phyloP scores from a whole-genome alignment of 2,888 invertebrate genomes.

The Rhingia rostrata region DNA sequence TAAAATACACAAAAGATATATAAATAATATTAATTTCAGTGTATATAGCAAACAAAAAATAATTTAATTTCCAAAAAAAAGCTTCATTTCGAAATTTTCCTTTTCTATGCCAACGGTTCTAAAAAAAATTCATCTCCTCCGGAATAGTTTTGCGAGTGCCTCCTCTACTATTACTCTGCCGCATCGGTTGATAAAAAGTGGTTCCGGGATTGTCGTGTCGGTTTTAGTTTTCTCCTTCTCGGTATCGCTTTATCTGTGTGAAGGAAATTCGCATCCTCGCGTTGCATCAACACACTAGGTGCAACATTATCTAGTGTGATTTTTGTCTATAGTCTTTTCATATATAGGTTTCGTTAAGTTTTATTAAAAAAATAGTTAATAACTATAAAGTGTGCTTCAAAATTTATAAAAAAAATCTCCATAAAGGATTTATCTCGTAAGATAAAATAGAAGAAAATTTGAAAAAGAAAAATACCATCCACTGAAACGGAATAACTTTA shows the following conservation, averaged over 20 bases:
- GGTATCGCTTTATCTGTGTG: no score
- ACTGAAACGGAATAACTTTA: conserved; percentile 62
- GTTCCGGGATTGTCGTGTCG: conserved; percentile 17
- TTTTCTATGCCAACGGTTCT: conserved; percentile 14
- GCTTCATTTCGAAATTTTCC: conserved; percentile 33
- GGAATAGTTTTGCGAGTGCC: conserved; percentile 45
- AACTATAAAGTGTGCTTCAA: conserved; percentile 25
- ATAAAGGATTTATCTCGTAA: conserved; percentile 40
- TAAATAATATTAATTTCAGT: conserved; percentile 5
- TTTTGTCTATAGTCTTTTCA: conserved; percentile 10
- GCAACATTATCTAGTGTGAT: conserved; percentile 18
- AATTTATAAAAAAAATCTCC: neutral
- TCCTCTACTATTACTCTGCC: conserved; percentile 15
- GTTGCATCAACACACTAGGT: neutral
- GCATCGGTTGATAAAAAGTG: conserved; percentile 7
- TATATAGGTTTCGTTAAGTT: conserved; percentile 11
- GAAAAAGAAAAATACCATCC: conserved; percentile 32
- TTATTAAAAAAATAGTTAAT: conserved; percentile 8
- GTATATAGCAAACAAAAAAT: conserved; percentile 26
- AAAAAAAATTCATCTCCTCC: conserved; percentile 2
- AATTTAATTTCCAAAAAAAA: conserved; percentile 54
- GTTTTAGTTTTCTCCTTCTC: neutral
- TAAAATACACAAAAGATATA: conserved; percentile 13
- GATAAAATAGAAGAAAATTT: neutral
- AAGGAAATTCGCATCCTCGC: neutral